Conservation (phyloP, 1,140 invertebrate species). For the Orussus abietinus region DNA sequence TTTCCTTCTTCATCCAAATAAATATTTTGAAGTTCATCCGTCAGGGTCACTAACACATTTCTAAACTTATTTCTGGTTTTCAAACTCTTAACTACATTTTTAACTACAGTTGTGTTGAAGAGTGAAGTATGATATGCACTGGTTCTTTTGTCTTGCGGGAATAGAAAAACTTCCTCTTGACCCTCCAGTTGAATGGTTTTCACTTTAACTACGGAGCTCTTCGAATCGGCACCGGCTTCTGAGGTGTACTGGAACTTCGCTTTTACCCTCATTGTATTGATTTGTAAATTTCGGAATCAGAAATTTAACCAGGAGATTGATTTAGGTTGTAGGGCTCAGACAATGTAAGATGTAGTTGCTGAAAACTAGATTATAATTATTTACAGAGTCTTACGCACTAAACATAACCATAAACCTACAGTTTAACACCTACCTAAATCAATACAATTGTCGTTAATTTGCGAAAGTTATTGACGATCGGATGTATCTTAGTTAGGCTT, state of each 20-base stretch:
- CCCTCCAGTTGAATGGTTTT: conserved; percentile 8
- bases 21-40: conserved; percentile 6
- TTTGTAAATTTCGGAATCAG: conserved; percentile 1
- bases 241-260: conserved; percentile 1
- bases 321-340: too few species aligned
- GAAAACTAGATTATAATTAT: too few species aligned
- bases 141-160: conserved; percentile 9
- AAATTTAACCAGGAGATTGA: background rate
- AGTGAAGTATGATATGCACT: conserved; percentile 1
- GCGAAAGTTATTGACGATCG: background rate
- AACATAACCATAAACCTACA: too few species aligned
- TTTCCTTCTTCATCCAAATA: conserved; percentile 11
- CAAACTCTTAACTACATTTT: conserved; percentile 8
- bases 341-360: too few species aligned
- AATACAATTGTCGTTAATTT: conserved; percentile 1
- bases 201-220: background rate
- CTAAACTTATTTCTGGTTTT: conserved; percentile 7
- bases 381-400: too few species aligned
- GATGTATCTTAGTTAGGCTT: background rate
- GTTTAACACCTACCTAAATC: background rate
- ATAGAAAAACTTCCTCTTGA: conserved; percentile 8
- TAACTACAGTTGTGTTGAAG: conserved; percentile 6
- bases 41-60: conserved; percentile 7
- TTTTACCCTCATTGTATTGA: conserved; percentile 2
- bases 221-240: background rate